A percentile compares a stretch with the other conserved stretches of the same genome.
phyloP scores from a whole-genome alignment of 2,113 vertebrate genomes.

The Cygnus atratus region DNA sequence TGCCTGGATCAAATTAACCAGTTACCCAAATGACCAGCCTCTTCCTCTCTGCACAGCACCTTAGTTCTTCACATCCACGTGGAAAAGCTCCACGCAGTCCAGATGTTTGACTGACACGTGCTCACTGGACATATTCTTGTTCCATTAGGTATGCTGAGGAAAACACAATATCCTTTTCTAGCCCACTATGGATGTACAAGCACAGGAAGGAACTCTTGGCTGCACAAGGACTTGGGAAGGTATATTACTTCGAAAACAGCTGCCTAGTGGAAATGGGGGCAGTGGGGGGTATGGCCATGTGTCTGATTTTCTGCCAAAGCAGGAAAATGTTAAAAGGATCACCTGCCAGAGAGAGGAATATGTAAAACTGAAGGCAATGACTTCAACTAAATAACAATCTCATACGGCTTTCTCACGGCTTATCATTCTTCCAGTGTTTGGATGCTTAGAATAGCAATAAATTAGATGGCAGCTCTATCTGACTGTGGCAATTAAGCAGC shows the following conservation, averaged over 20 bases:
- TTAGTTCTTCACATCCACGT: accelerated
- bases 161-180: constrained; percentile 9
- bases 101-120: neutral
- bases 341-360: neutral
- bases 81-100: neutral
- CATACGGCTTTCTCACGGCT: constrained; percentile 13
- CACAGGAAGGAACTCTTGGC: constrained; percentile 31
- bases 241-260: neutral
- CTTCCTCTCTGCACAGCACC: neutral
- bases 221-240: neutral
- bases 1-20: neutral
- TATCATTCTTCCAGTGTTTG: constrained; percentile 45
- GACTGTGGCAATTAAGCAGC: constrained; percentile 61
- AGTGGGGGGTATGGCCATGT: neutral
- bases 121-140: neutral
- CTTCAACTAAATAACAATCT: constrained; percentile 17
- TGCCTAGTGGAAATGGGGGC: neutral
- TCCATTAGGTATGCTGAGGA: neutral
- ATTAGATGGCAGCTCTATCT: constrained; percentile 52
- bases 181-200: neutral
- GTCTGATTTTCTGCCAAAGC: constrained; percentile 24
- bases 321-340: constrained; percentile 20
- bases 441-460: constrained; percentile 61
- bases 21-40: neutral
- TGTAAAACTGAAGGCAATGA: neutral